Base-by-base conservation (phyloP, 2,797 vertebrate genomes). In the Sebastolobus altivelis region DNA sequence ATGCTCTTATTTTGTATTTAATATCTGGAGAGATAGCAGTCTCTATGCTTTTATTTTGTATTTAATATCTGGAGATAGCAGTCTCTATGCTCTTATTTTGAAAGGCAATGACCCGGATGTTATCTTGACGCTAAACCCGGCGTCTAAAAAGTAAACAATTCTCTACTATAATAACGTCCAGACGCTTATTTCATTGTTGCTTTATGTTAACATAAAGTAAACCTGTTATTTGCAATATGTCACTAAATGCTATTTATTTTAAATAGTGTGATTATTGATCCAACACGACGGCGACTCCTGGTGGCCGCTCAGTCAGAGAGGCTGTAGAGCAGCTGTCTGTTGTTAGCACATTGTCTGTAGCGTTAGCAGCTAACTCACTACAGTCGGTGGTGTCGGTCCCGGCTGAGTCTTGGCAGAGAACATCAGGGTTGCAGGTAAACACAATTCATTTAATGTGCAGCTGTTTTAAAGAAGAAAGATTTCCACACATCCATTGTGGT, bases 401-500 rank as follows among this genome's bases (percentile, higher is more conserved):
- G 43, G 76, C 77, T 85, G 68, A 67, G 74, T 68, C 72, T 69
- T 76, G 74, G 67, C 76, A 82, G 79, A 52, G 87, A 82, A 84
- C 88, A 78, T 27, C 72, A 60, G 62, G 72, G 46, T 80, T 89
- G 92, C 95, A 95, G 95, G 96, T 96, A 95, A 94, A 81, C 5
- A 4, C 1, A 4, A 1, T n/a, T 25, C 0, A 5, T 35, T 38
- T 65, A 0, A 38, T 4, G 43, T 11, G 3, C 8, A 29, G 6
- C 3, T n/a, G 1, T 40, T 67, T 0, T 12, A 6, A 52, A 7
- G 14, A 6, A 2, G 2, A 0, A 8, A 1, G 0, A 1, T 38
- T 3, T 29, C 1, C 1, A 5, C 25, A 52, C 11, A 2, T 55
- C 59, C 27, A 52, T 3, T 58, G 62, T 11, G 60, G 60, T 69